Conservation (phyloP, 2,797 vertebrate species). For the Neopelma chrysocephalum region DNA sequence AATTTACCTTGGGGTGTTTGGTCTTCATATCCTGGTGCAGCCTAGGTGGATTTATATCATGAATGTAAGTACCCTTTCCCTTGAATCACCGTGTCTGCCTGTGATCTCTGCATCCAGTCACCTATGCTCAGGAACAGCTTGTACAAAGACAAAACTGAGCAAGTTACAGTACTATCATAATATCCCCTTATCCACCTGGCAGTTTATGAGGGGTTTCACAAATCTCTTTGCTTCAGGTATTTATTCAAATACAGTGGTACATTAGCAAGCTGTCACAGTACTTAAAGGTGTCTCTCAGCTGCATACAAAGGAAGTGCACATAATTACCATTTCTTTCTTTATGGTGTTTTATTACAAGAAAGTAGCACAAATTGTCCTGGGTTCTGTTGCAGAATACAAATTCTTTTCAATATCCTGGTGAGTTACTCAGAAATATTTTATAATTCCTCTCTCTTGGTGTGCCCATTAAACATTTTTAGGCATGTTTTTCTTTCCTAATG, state of each 20-base stretch:
- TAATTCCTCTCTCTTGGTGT: background rate
- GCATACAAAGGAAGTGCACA: slow-evolving; percentile 7
- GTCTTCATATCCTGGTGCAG: background rate
- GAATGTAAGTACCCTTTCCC: background rate
- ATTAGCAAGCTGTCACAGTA: slow-evolving; percentile 65
- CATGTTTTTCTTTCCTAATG: background rate
- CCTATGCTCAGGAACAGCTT: background rate
- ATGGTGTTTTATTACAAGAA: slow-evolving; percentile 11
- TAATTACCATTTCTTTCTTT: slow-evolving; percentile 51
- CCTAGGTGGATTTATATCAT: rapidly evolving
- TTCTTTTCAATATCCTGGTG: background rate
- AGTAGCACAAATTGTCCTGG: background rate
- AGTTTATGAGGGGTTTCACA: slow-evolving; percentile 41
- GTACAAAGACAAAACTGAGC: background rate
- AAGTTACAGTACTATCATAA: slow-evolving; percentile 4
- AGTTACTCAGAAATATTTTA: background rate
- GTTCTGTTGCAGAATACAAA: slow-evolving; percentile 2
- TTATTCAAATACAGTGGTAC: slow-evolving; percentile 41
- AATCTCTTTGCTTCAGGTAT: slow-evolving; percentile 55
- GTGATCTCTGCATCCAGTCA: background rate
- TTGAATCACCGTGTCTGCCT: background rate
- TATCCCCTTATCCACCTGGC: slow-evolving; percentile 30
- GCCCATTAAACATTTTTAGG: background rate
- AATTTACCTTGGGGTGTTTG: background rate
- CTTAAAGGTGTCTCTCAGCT: slow-evolving; percentile 47